Base-by-base conservation (phyloP, 30 jellyfish, hydroid and myxozoan genomes). In the Aurelia sp. region DNA sequence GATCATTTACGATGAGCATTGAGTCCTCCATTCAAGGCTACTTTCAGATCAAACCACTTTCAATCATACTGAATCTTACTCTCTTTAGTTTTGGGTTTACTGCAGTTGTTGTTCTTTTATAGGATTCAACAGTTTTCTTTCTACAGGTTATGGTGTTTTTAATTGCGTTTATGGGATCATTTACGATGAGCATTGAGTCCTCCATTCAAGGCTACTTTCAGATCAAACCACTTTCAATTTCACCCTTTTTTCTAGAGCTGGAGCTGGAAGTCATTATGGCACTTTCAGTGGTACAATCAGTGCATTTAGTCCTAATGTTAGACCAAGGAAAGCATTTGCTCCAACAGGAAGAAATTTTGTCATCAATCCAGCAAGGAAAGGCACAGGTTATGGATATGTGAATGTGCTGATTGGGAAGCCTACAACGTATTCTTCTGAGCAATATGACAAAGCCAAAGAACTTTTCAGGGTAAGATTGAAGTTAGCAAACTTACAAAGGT, bases 201-300 rank as follows among this genome's bases (percentile, higher is more conserved):
- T 27, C 2, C 33, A 27, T 27, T 27, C 33, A 27, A 27, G 2
- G 33, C 33, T 27, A 2, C 2, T 27, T 27, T 27, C 33, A 44
- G 15, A 44, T 44, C 13, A 44, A 44, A 0, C 7, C 15, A 5
- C 55, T 44, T 7, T 44, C 55, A 75, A 19, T 75, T 52, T 75
- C 12, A 19, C 12, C 7, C 27, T 47, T 68, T 24, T 38, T 59
- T 59, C 16, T 73, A 94, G 99, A 4, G 89, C 97, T 67, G 99
- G 99, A 17, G 97, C 94, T 53, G 97, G 97, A 24, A 89, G 99
- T 75, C 97, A 94, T 74, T 94, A 82, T 85, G 99, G 99, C 63
- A 94, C 99, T 19, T 94, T 94, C 67, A 59, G 97, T 11, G 99
- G 99, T 15, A 90, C 99, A 47, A 66, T 85, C 12, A 20, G 70